These are phyloP conservation scores for Galeopterus variegatus DNA, from an alignment of 2,113 vertebrate species.

Conservation along the genomic window DNA sequence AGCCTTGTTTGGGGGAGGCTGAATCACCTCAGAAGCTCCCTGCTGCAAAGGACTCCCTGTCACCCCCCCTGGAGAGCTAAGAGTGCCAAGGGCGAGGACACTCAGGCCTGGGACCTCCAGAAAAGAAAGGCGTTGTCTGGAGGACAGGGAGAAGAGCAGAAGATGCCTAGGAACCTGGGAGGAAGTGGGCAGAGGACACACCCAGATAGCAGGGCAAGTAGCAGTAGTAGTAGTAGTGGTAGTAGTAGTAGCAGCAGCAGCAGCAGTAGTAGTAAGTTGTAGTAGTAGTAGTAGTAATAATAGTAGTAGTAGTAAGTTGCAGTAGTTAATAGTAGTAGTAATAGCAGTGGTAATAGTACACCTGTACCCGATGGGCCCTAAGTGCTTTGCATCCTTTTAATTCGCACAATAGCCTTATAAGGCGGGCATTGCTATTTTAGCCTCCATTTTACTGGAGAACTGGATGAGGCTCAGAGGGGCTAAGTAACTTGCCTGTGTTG, in stretches of 20 bases:
- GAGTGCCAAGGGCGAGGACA: neutral
- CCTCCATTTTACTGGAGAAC: conserved; percentile 38
- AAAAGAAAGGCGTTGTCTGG: neutral
- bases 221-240: neutral
- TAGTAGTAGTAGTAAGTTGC: neutral
- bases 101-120: neutral
- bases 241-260: no score
- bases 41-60: neutral
- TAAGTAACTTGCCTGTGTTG: neutral
- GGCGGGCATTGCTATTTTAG: neutral
- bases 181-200: neutral
- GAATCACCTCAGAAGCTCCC: conserved; percentile 6
- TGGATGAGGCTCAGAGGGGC: neutral
- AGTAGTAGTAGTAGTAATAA: neutral
- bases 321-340: neutral
- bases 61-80: neutral
- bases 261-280: neutral
- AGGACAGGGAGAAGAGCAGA: neutral
- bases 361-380: neutral
- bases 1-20: neutral
- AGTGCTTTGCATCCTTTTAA: neutral
- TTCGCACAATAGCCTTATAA: neutral
- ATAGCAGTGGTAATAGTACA: neutral
- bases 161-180: neutral
- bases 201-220: neutral